These are phyloP conservation scores for Acleris literana DNA, from an alignment of 2,888 invertebrate species.

Conservation along the genomic window DNA sequence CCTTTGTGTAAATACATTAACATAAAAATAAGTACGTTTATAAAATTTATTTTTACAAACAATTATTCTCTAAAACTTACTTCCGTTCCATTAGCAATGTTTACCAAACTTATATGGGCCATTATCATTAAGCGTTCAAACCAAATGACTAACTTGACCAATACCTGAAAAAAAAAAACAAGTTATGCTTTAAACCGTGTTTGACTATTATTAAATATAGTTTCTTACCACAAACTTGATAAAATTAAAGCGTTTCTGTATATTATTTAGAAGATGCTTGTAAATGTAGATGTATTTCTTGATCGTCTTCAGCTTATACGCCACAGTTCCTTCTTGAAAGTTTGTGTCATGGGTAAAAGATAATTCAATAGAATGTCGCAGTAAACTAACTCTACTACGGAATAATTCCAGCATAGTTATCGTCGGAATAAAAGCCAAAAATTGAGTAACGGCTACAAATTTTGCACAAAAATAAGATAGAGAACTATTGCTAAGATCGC, in stretches of 20 bases:
- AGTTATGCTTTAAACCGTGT: neutral
- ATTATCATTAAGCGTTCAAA: neutral
- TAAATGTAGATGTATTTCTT: slow-evolving; percentile 1
- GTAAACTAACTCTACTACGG: slow-evolving; percentile 20
- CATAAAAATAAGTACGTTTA: too few relatives aligned
- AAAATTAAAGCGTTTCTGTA: neutral
- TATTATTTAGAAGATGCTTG: neutral
- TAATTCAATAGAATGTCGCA: slow-evolving; percentile 26
- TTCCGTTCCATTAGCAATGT: neutral
- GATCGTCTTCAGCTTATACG: neutral
- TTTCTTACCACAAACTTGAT: slow-evolving; percentile 3
- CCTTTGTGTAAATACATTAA: too few relatives aligned
- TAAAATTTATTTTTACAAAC: too few relatives aligned
- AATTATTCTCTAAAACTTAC: neutral
- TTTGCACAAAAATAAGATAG: neutral
- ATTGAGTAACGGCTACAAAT: neutral
- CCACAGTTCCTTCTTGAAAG: neutral
- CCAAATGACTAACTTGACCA: neutral
- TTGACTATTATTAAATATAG: neutral
- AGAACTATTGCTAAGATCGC: neutral
- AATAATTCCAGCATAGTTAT: slow-evolving; percentile 30
- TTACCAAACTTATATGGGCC: neutral
- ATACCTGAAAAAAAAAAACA: neutral
- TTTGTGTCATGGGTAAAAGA: neutral
- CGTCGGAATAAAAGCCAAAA: slow-evolving; percentile 11